These are phyloP conservation scores for Gymnocephalus cernua DNA, from an alignment of 2,113 vertebrate species.

Conservation along the genomic window DNA sequence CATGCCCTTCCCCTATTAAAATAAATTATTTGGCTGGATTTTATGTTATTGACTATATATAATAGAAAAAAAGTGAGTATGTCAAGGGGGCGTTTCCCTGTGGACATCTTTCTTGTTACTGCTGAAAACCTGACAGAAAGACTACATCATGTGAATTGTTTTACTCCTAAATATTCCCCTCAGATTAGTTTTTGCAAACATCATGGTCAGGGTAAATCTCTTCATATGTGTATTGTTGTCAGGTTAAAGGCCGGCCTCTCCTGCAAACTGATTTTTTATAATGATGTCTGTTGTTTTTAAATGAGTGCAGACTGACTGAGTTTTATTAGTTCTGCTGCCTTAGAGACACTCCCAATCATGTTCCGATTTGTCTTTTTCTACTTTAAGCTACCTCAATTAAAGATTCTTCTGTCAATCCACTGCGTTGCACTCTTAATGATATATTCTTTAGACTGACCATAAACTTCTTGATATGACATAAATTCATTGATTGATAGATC, in stretches of 20 bases:
- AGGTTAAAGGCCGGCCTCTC: neutral
- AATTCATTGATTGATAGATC: neutral
- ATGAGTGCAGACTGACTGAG: slow-evolving; percentile 68
- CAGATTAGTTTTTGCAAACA: neutral
- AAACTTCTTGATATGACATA: neutral
- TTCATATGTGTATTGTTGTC: neutral
- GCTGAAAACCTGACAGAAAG: neutral
- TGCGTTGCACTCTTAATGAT: neutral
- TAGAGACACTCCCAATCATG: slow-evolving; percentile 60
- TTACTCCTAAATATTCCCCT: neutral
- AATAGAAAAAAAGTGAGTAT: neutral
- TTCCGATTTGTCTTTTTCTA: slow-evolving; percentile 47
- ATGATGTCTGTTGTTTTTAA: slow-evolving; percentile 29
- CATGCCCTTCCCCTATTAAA: slow-evolving; percentile 19
- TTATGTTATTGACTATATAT: slow-evolving; percentile 35
- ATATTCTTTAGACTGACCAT: neutral
- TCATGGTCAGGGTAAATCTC: neutral
- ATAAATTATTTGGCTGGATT: slow-evolving; percentile 68
- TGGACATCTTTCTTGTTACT: neutral
- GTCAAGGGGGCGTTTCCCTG: neutral
- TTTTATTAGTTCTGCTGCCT: slow-evolving; percentile 79
- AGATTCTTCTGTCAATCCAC: slow-evolving; percentile 45
- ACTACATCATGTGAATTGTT: neutral
- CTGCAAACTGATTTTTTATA: slow-evolving; percentile 12
- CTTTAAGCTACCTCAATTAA: slow-evolving; percentile 85